Conservation (phyloP, 2,113 vertebrate species). For the Bungarus multicinctus region DNA sequence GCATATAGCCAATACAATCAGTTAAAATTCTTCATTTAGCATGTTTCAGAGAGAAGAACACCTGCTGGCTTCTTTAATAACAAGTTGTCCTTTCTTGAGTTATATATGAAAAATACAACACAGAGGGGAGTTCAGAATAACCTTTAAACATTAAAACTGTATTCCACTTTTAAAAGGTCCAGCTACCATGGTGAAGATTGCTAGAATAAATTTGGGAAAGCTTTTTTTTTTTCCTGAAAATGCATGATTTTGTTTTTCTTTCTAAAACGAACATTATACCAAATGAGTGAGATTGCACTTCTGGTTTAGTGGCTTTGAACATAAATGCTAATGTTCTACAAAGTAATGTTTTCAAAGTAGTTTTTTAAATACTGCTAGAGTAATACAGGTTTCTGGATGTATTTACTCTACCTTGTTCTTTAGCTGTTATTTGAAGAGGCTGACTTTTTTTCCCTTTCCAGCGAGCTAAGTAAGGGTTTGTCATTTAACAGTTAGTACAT, state of each 20-base stretch:
- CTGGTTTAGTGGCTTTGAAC: constrained; percentile 50
- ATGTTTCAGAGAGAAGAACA: constrained; percentile 61
- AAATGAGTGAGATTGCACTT: constrained; percentile 56
- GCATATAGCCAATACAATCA: constrained; percentile 54
- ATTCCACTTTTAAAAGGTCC: constrained; percentile 50
- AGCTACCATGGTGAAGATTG: constrained; percentile 40
- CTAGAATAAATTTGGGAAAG: constrained; percentile 59
- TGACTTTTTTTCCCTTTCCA: constrained; percentile 8
- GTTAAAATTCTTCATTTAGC: constrained; percentile 64
- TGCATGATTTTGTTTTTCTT: constrained; percentile 38
- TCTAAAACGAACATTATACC: constrained; percentile 59
- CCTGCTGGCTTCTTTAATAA: constrained; percentile 63
- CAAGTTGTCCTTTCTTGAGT: constrained; percentile 55
- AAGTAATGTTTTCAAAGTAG: constrained; percentile 51
- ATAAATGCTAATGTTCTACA: constrained; percentile 55
- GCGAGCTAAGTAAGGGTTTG: constrained; percentile 33
- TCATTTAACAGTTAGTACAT: constrained; percentile 50
- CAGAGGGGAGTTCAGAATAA: constrained; percentile 68
- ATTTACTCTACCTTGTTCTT: constrained; percentile 43
- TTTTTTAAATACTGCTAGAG: constrained; percentile 50
- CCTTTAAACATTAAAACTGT: constrained; percentile 59
- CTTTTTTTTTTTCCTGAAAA: constrained; percentile 44
- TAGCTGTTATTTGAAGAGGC: constrained; percentile 22
- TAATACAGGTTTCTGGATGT: constrained; percentile 32
- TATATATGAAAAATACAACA: constrained; percentile 66